Conservation (phyloP, 1,140 invertebrate species). For the Drosophila chauvacae region DNA sequence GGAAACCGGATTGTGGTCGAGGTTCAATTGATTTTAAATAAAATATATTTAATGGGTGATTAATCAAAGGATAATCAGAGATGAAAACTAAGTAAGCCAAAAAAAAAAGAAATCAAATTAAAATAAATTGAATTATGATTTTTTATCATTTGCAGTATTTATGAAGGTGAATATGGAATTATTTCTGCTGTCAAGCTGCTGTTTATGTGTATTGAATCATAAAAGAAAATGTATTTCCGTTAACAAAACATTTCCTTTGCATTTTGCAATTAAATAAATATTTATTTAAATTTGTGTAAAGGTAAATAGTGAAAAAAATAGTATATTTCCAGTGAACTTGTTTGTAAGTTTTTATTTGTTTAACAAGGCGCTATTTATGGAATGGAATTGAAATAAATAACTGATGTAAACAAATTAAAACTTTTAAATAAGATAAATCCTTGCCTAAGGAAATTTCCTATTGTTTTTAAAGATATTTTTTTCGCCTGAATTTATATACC, state of each 20-base stretch:
- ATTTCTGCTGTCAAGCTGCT: neutral
- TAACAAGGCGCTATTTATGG: neutral
- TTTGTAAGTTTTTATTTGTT: conserved; percentile 1
- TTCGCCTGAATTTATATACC: conserved; percentile 1
- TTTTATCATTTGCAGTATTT: neutral
- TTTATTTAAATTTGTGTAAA: neutral
- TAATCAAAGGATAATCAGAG: neutral
- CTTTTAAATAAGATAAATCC: neutral
- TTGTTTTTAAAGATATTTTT: neutral
- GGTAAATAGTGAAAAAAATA: neutral
- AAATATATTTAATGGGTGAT: neutral
- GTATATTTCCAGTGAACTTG: neutral
- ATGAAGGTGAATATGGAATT: neutral
- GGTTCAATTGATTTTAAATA: conserved; percentile 9
- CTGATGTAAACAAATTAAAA: neutral
- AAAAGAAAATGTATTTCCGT: neutral
- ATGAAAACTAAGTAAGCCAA: neutral
- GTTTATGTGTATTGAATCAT: neutral
- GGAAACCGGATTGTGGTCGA: neutral
- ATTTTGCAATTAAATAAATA: conserved; percentile 1
- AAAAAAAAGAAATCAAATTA: neutral
- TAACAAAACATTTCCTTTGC: neutral
- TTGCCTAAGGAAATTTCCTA: neutral
- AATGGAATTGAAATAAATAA: conserved; percentile 4
- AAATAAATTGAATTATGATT: neutral